Percentiles rank a stretch among this genome's conserved stretches.
Conservation (phyloP, 2,113 vertebrate genomes). For the Chloroceryle aenea region DNA sequence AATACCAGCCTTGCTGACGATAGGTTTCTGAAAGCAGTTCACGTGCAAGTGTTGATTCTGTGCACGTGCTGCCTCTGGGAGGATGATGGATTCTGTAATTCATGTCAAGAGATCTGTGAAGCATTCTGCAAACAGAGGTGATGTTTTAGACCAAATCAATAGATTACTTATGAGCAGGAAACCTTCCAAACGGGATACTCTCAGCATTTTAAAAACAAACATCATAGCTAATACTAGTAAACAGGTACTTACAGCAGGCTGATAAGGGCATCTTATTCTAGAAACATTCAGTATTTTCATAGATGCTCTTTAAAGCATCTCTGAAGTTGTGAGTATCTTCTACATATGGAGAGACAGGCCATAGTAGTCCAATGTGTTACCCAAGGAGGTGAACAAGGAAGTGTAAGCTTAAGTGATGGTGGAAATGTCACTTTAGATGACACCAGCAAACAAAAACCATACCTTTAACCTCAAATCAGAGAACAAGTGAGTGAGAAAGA, state of each 20-base stretch:
- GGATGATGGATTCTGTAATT: background rate
- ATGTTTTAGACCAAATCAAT: background rate
- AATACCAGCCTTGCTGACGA: background rate
- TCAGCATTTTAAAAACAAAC: background rate
- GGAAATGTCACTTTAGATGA: background rate
- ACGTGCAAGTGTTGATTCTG: background rate
- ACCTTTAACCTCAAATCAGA: background rate
- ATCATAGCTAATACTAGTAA: background rate
- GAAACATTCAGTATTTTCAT: background rate
- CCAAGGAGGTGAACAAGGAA: background rate
- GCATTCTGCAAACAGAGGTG: background rate
- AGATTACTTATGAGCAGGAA: background rate
- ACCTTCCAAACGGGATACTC: background rate
- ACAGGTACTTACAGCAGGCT: background rate
- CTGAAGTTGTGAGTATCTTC: background rate
- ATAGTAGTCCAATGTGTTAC: background rate
- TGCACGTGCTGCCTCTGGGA: background rate
- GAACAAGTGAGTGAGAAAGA: background rate
- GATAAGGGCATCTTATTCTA: background rate
- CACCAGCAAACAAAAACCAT: background rate
- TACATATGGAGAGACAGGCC: background rate
- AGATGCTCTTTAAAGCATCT: background rate
- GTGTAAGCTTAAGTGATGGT: background rate
- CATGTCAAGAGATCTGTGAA: background rate
- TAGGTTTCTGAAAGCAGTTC: background rate